These are phyloP conservation scores for Argopecten irradians DNA, from an alignment of 1,140 invertebrate species.

Conservation along the genomic window DNA sequence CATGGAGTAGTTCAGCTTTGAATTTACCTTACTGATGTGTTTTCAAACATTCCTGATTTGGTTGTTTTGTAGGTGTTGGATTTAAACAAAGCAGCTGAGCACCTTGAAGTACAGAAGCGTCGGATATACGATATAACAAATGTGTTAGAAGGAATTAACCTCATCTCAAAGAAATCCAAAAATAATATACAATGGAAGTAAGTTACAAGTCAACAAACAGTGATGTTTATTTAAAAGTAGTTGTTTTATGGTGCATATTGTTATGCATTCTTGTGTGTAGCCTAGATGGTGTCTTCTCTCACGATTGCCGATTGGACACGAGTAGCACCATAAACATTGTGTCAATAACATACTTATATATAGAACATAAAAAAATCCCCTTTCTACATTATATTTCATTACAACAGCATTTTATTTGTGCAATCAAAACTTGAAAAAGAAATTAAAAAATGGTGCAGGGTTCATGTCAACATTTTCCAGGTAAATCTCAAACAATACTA, in stretches of 20 bases:
- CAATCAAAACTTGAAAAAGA: no score
- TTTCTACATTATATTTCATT: no score
- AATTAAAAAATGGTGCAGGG: no score
- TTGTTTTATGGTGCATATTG: background rate
- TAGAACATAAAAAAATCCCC: no score
- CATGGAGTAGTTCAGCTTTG: background rate
- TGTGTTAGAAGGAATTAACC: constrained; percentile 98
- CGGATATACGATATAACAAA: constrained; percentile 99
- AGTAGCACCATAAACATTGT: no score
- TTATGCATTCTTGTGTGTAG: constrained; percentile 29
- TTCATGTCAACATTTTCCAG: no score
- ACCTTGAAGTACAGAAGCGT: constrained; percentile 94
- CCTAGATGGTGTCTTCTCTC: no score
- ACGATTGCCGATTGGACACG: no score
- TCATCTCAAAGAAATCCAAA: constrained; percentile 98
- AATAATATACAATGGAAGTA: constrained; percentile 90
- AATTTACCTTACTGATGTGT: background rate
- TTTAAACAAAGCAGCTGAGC: constrained; percentile 88
- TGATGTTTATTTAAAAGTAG: background rate
- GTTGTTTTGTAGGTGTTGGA: constrained; percentile 68
- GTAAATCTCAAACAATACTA: no score
- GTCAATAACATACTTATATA: no score
- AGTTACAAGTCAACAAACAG: constrained; percentile 44
- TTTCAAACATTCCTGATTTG: background rate
- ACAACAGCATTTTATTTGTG: no score